These are phyloP conservation scores for Pristiophorus japonicus DNA, from an alignment of 2,113 vertebrate genomes.

Conservation along the genomic window DNA sequence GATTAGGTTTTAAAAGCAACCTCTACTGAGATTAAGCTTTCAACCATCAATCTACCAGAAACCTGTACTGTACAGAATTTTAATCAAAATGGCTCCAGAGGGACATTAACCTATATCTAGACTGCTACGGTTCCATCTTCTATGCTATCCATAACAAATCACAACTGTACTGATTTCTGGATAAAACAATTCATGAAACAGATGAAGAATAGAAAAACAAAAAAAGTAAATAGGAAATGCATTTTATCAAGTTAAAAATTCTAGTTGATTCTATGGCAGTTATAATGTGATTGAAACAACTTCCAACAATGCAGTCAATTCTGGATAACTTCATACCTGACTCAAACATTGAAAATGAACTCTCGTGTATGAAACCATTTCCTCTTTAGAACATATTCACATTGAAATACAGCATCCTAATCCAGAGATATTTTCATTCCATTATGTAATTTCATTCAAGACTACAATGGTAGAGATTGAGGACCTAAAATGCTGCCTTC, in stretches of 20 bases:
- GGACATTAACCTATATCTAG: neutral
- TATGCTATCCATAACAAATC: neutral
- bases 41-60: neutral
- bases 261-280: neutral
- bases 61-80: neutral
- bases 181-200: neutral
- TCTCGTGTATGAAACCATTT: neutral
- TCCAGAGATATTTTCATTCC: neutral
- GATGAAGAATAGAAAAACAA: neutral
- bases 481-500: neutral
- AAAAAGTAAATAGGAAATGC: neutral
- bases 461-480: neutral
- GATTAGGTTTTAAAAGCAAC: neutral
- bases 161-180: neutral
- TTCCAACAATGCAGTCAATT: neutral
- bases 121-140: neutral
- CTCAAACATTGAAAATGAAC: neutral
- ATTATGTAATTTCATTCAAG: neutral
- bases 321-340: neutral
- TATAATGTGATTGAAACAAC: neutral
- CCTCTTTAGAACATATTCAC: neutral
- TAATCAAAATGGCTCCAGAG: neutral
- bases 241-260: neutral
- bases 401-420: neutral
- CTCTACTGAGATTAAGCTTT: constrained; percentile 18